These are phyloP conservation scores for Laticauda laticaudata DNA, from an alignment of 2,113 vertebrate species.

Conservation along the genomic window DNA sequence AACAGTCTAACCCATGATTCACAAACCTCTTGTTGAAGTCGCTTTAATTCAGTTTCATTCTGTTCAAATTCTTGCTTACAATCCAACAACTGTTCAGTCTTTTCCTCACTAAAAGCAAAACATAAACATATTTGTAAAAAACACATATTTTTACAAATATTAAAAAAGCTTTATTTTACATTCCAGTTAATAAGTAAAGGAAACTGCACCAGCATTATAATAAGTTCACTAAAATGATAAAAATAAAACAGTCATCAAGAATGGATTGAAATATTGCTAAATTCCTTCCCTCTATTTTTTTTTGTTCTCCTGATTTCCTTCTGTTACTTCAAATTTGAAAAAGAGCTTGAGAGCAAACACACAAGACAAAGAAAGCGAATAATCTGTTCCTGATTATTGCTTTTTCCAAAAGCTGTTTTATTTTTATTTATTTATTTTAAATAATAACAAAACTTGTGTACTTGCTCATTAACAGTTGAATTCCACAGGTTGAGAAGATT, in stretches of 20 bases:
- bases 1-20: background rate
- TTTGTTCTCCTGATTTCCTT: background rate
- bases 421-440: background rate
- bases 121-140: background rate
- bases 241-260: background rate
- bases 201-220: background rate
- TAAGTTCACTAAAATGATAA: background rate
- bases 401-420: background rate
- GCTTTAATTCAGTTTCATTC: constrained; percentile 88
- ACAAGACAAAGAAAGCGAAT: background rate
- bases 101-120: constrained; percentile 85
- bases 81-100: constrained; percentile 94
- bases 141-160: background rate
- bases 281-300: background rate
- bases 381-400: background rate
- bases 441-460: background rate
- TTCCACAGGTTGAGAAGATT: background rate
- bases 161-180: background rate
- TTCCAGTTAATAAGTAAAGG: background rate
- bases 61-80: constrained; percentile 93
- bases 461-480: background rate
- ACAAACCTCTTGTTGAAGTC: constrained; percentile 92
- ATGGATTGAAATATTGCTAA: background rate
- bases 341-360: background rate
- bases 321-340: background rate